Percentiles rank a stretch among this genome's conserved stretches.
These are phyloP conservation scores for Malurus leucopterus DNA, from an alignment of 2,797 vertebrate species.

Conservation along the genomic window DNA sequence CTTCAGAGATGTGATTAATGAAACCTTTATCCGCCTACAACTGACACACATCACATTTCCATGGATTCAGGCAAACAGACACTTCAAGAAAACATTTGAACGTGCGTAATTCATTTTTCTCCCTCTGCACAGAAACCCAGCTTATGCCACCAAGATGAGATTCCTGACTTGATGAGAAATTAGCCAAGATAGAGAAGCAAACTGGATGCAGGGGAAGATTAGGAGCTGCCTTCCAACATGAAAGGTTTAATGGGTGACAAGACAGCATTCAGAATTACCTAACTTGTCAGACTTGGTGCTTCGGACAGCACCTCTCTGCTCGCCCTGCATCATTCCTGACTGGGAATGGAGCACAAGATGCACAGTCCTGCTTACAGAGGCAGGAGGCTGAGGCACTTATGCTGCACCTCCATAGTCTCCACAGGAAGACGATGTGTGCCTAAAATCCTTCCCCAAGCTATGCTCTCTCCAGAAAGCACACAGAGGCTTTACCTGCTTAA, in stretches of 20 bases:
- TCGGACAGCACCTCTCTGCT: not conserved
- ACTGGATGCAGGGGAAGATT: not conserved
- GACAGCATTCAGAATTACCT: not conserved
- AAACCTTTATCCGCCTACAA: not conserved
- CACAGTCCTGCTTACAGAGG: not conserved
- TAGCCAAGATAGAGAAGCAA: not conserved
- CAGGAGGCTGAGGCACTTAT: rapidly evolving
- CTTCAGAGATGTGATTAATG: not conserved
- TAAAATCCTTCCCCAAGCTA: not conserved
- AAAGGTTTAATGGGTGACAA: not conserved
- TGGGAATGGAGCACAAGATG: not conserved
- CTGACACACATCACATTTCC: not conserved
- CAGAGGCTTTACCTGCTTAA: not conserved
- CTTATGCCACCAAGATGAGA: rapidly evolving
- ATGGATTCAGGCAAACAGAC: constrained; percentile 20
- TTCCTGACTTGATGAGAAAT: not conserved
- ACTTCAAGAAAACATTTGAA: not conserved
- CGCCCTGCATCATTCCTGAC: not conserved
- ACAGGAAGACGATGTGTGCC: not conserved
- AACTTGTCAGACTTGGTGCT: not conserved
- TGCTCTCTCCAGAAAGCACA: not conserved
- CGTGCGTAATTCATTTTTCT: not conserved
- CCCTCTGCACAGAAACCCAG: not conserved
- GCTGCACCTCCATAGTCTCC: not conserved
- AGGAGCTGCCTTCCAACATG: not conserved